phyloP scores from a whole-genome alignment of 2,113 vertebrate genomes.

The Pseudopipra pipra region DNA sequence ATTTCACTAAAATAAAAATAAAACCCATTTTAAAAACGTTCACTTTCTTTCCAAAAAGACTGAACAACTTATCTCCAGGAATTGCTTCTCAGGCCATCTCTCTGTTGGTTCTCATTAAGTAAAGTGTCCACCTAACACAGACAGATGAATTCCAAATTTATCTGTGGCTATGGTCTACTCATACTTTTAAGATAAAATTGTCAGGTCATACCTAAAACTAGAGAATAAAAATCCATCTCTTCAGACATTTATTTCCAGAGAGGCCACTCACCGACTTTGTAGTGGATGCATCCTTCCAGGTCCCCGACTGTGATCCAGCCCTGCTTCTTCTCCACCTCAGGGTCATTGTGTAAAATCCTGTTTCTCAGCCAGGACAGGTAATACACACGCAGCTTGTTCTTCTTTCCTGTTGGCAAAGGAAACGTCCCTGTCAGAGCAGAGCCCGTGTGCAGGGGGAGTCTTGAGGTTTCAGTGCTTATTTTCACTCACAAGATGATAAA shows the following conservation, averaged over 20 bases:
- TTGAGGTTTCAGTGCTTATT: neutral
- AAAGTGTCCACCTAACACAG: neutral
- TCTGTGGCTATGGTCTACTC: neutral
- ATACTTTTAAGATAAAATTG: neutral
- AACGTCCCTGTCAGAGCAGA: neutral
- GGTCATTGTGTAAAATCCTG: constrained; percentile 97
- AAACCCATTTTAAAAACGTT: neutral
- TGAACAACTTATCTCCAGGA: neutral
- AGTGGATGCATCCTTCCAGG: constrained; percentile 96
- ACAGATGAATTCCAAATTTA: neutral
- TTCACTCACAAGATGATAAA: neutral
- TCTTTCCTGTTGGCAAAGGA: constrained; percentile 80
- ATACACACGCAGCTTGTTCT: constrained; percentile 97
- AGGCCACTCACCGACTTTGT: constrained; percentile 92
- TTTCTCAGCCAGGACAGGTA: constrained; percentile 99
- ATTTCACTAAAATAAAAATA: constrained; percentile 87
- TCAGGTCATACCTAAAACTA: neutral
- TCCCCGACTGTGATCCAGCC: constrained; percentile 98
- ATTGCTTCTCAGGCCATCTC: neutral
- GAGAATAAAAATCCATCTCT: neutral
- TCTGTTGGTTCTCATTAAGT: neutral
- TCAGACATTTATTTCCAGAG: neutral
- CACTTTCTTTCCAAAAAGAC: neutral
- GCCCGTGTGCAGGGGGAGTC: fast-evolving
- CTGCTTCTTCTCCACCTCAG: constrained; percentile 98